phyloP scores from a whole-genome alignment of 35 echinoderm and acorn worm genomes.

The Eucidaris tribuloides region DNA sequence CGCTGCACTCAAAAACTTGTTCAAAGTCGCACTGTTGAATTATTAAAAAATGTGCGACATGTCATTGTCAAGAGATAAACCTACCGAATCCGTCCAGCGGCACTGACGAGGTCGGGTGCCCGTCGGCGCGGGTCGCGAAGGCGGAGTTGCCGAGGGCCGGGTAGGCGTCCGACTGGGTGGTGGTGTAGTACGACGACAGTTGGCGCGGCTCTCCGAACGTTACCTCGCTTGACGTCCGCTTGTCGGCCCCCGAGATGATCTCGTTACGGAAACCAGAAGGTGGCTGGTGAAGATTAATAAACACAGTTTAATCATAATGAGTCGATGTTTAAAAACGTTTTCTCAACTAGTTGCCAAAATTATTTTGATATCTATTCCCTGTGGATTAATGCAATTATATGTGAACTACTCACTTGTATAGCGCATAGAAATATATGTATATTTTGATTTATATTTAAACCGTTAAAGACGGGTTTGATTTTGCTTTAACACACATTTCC shows the following conservation, averaged over 20 bases:
- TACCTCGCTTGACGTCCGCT: slow-evolving; percentile 71
- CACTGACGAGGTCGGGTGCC: slow-evolving; percentile 56
- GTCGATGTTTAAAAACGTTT: background rate
- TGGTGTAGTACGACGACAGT: slow-evolving; percentile 54
- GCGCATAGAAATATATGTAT: no score
- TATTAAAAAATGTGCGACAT: no score
- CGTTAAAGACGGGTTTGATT: no score
- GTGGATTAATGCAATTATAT: no score
- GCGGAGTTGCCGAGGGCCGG: slow-evolving; percentile 29
- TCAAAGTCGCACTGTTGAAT: no score
- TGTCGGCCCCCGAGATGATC: slow-evolving; percentile 82
- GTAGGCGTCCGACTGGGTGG: slow-evolving; percentile 81
- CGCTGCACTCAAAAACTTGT: no score
- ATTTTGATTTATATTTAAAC: no score
- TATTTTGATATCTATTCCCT: no score
- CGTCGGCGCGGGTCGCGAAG: slow-evolving; percentile 49
- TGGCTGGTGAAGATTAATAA: slow-evolving; percentile 36
- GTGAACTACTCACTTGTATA: no score
- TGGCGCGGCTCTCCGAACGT: slow-evolving; percentile 78
- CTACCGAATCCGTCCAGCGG: slow-evolving; percentile 85
- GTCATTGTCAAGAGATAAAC: slow-evolving; percentile 38
- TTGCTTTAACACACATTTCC: no score
- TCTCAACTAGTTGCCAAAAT: no score
- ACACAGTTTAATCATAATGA: background rate
- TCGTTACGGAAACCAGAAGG: slow-evolving; percentile 60